Percentiles rank a stretch among this genome's conserved stretches.
phyloP scores from a whole-genome alignment of 2,888 invertebrate species.

The Baccha elongata region DNA sequence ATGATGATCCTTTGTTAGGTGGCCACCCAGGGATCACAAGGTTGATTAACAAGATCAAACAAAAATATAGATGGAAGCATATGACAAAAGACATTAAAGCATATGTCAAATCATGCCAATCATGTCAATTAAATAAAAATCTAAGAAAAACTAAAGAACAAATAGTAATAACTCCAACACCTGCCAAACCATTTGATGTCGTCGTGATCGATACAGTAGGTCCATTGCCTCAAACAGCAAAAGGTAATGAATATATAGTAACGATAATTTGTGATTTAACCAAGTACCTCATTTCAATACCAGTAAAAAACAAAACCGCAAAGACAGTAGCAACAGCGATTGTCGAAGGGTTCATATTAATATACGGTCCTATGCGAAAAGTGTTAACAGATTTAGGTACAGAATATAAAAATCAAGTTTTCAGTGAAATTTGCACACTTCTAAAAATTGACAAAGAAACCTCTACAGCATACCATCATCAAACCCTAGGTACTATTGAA shows the following conservation, averaged over 20 bases:
- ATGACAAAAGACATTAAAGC: too few species aligned
- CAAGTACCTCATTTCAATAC: constrained; percentile 31
- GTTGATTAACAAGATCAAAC: too few species aligned
- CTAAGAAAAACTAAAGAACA: too few species aligned
- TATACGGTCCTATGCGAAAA: constrained; percentile 15
- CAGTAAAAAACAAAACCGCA: constrained; percentile 24
- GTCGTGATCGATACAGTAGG: too few species aligned
- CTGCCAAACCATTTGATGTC: constrained; percentile 25
- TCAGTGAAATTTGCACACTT: neutral
- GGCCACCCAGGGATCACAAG: too few species aligned
- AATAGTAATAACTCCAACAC: constrained; percentile 27
- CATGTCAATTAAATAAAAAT: constrained; percentile 33
- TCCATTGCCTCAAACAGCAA: constrained; percentile 30
- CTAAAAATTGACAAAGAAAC: neutral
- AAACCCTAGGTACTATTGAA: constrained; percentile 7
- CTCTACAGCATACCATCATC: neutral
- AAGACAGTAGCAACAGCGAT: constrained; percentile 8
- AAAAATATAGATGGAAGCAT: too few species aligned
- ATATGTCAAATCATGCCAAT: constrained; percentile 9
- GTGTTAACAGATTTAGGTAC: constrained; percentile 9
- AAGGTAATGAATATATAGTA: constrained; percentile 39
- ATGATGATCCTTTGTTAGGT: constrained; percentile 4
- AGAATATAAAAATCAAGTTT: neutral
- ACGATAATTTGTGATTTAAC: too few species aligned
- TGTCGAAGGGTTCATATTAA: neutral